These are phyloP conservation scores for Rhingia campestris DNA, from an alignment of 2,888 invertebrate species.

Conservation along the genomic window DNA sequence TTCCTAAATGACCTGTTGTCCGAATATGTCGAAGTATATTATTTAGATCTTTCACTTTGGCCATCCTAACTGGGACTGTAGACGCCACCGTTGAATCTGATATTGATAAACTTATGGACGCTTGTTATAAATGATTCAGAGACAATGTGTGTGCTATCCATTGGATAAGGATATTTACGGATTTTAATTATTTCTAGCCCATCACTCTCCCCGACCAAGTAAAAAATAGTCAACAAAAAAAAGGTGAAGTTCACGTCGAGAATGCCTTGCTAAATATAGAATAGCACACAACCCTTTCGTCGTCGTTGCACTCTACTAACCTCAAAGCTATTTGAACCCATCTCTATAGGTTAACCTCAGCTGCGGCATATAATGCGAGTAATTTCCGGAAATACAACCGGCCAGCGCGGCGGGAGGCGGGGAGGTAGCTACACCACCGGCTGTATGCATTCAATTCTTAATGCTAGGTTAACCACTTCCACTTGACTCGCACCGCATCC, in stretches of 20 bases:
- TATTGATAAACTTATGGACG: no score
- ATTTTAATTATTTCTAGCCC: no score
- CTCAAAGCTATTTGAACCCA: constrained; percentile 26
- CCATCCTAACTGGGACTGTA: no score
- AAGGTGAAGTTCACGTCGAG: not conserved
- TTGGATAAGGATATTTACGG: no score
- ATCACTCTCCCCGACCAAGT: no score
- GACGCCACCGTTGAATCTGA: no score
- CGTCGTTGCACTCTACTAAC: constrained; percentile 21
- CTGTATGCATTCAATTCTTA: constrained; percentile 42
- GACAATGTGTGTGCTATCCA: no score
- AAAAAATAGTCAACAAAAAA: not conserved
- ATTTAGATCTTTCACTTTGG: no score
- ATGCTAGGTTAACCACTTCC: constrained; percentile 41
- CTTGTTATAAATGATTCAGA: no score
- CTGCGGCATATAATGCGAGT: constrained; percentile 28
- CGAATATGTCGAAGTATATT: no score
- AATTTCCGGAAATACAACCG: constrained; percentile 39
- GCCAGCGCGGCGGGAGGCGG: no score
- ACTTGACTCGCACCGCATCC: constrained; percentile 25
- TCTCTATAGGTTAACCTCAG: constrained; percentile 17
- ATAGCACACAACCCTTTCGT: not conserved
- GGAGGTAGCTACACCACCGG: not conserved
- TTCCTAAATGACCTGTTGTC: no score
- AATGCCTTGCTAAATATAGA: not conserved